Percentiles rank a stretch among this genome's conserved stretches.
Conservation (phyloP, 2,113 vertebrate species). For the Cochlearius cochlearius region DNA sequence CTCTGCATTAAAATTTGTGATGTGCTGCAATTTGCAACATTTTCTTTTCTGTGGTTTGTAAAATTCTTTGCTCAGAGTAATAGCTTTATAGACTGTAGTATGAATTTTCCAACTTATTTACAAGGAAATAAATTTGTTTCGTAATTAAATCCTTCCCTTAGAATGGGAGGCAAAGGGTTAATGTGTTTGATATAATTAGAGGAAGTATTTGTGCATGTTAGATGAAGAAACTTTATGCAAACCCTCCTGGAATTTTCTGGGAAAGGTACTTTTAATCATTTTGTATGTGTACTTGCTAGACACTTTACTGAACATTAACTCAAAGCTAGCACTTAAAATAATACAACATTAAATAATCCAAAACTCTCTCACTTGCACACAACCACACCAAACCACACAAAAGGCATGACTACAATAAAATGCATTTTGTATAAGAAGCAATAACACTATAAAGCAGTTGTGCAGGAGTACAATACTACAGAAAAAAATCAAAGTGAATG, state of each 20-base stretch:
- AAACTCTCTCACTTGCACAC: neutral
- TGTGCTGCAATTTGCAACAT: neutral
- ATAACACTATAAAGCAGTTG: neutral
- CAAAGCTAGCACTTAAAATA: neutral
- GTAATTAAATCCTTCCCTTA: slow-evolving; percentile 33
- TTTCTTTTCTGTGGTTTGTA: neutral
- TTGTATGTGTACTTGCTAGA: neutral
- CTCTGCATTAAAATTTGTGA: neutral
- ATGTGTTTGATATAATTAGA: neutral
- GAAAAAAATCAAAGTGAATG: neutral
- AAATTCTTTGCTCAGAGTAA: neutral
- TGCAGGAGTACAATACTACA: neutral
- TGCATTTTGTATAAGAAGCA: neutral
- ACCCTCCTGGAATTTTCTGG: neutral
- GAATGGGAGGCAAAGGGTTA: neutral
- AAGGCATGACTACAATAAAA: neutral
- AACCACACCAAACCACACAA: neutral
- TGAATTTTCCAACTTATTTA: slow-evolving; percentile 31
- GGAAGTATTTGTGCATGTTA: neutral
- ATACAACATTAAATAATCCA: neutral
- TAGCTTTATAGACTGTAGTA: neutral
- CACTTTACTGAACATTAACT: neutral
- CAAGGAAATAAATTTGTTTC: slow-evolving; percentile 6
- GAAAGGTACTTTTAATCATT: neutral
- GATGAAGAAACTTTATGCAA: slow-evolving; percentile 21